These are phyloP conservation scores for Lucilia cuprina DNA, from an alignment of 1,140 invertebrate genomes.

Conservation along the genomic window DNA sequence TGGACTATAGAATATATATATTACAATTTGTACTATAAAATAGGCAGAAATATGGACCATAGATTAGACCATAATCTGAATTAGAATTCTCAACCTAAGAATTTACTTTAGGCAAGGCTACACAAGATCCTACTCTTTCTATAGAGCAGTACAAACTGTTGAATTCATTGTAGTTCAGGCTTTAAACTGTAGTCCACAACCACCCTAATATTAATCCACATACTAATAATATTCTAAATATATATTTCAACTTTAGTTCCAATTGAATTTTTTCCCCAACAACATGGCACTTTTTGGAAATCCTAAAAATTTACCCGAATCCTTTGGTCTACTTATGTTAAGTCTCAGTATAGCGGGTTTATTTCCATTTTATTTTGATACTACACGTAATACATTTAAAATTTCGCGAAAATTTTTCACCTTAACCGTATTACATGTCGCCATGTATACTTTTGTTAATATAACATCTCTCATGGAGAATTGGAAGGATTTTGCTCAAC, in stretches of 20 bases:
- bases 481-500: not conserved
- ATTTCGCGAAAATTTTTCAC: not conserved
- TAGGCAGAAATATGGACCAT: no score
- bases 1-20: no score
- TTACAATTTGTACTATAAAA: no score
- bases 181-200: no score
- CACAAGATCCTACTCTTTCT: no score
- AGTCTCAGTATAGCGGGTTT: not conserved
- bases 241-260: not conserved
- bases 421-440: not conserved
- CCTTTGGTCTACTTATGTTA: not conserved
- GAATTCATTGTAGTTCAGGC: no score
- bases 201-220: no score
- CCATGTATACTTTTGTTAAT: slow-evolving; percentile 14
- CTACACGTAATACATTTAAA: not conserved
- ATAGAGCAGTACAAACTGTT: no score
- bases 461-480: not conserved
- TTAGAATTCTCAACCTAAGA: no score
- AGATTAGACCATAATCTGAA: no score
- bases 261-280: not conserved
- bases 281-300: not conserved
- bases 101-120: no score
- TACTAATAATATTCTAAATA: no score
- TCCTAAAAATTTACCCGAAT: not conserved
- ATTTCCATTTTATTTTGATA: not conserved